Evolutionary conservation across 2,113 vertebrate genomes (phyloP), one percentile per base, ranked within the genome.

Genomic region (Aspidoscelis tigris): DNA sequence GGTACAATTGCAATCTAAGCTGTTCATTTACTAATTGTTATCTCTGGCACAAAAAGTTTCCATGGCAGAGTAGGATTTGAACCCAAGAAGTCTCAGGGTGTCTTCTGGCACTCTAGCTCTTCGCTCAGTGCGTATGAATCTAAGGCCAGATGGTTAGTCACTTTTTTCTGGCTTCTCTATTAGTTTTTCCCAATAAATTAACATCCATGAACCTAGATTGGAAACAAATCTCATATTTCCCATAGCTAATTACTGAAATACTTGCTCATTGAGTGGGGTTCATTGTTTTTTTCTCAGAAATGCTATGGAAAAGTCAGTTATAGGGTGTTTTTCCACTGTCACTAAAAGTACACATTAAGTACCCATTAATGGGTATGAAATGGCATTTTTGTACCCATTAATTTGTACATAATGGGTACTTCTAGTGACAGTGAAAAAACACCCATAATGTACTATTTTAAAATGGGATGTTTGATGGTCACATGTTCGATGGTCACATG

Each of bases 171-270:
- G 26, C 65, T 79, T 18, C 24, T 50, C 47, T 50, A 50, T 53
- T 50, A 68, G 33, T 44, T 69, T 8, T 69, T 1, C 26, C 47
- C 41, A 47, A 9, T n/a, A 18, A 71, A n/a, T 68, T 24, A 8
- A n/a, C 71, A 44, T 33, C 22, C 26, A 65, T 21, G 21, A 80
- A 44, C 4, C 33, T 5, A 4, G 16, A 53, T 14, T 2, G 50
- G 65, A 80, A 80, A 73, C 74, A 20, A 84, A 74, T 1, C 39
- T 80, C 2, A 68, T 72, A 7, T 86, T 91, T 87, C 66, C 79
- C 79, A 20, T 22, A 9, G 26, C 8, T 33, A 22, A 58, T 74
- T 87, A 76, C 70, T 78, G 86, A 90, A 73, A 75, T 22, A 80
- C 4, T 0, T 76, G 58, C 70, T 44, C 47, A 24, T 43, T 50